These are phyloP conservation scores for Chrysaora quinquecirrha DNA, from an alignment of 30 jellyfish, hydroid and myxozoan species.

Conservation along the genomic window DNA sequence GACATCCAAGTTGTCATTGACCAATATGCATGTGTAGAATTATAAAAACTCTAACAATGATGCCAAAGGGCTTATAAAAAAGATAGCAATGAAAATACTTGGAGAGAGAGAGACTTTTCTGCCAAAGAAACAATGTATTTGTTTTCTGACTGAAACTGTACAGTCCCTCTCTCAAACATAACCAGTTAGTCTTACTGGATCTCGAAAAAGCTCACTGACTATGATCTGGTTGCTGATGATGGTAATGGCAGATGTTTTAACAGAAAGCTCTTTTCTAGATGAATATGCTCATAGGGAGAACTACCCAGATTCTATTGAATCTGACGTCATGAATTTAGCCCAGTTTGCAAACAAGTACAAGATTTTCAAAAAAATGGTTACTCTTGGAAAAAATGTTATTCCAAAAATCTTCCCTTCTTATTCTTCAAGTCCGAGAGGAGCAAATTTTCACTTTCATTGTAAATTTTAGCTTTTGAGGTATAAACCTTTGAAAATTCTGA, in stretches of 20 bases:
- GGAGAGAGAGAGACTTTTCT: slow-evolving; percentile 29
- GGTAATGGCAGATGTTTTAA: not conserved
- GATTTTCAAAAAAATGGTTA: not conserved
- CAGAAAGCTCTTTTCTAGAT: slow-evolving; percentile 18
- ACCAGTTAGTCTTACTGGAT: slow-evolving; percentile 13
- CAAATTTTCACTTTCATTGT: slow-evolving; percentile 20
- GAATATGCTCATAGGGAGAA: slow-evolving; percentile 9
- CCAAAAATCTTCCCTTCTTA: slow-evolving; percentile 23
- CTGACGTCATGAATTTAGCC: slow-evolving; percentile 13
- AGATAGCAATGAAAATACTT: not conserved
- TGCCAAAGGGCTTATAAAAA: not conserved
- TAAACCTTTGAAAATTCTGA: slow-evolving; percentile 27
- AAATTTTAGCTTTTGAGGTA: slow-evolving; percentile 30
- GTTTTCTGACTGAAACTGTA: slow-evolving; percentile 25
- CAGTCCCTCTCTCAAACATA: slow-evolving; percentile 28
- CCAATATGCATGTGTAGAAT: not conserved
- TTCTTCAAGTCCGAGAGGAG: slow-evolving; percentile 31
- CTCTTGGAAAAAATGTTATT: not conserved
- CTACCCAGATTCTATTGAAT: not conserved
- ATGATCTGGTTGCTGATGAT: not conserved
- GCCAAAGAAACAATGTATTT: slow-evolving; percentile 22
- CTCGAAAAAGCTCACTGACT: not conserved
- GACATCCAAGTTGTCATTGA: slow-evolving; percentile 1
- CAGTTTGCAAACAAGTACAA: slow-evolving; percentile 15
- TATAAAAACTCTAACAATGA: not conserved